Evolutionary conservation across 2,888 invertebrate genomes (phyloP), one percentile per base, ranked within the genome.

Genomic region (Hemicrepidius hirtus): DNA sequence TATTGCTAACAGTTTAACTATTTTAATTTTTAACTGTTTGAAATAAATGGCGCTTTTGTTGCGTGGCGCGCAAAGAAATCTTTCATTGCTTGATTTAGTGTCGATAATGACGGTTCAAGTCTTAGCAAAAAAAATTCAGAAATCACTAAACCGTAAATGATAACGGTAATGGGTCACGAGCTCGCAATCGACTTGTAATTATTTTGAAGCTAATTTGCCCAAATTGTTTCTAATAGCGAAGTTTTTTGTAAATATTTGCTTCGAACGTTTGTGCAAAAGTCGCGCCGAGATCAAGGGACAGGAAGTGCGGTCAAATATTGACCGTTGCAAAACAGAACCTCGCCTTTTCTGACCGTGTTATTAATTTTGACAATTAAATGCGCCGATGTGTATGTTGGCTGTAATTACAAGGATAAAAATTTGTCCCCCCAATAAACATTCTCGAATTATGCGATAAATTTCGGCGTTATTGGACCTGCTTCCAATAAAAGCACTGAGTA

Each of bases 121-220:
- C 24, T 16, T 20, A 44, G 40, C 35, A 57, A 66, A 65, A 32
- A 32, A 55, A 67, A 55, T 41, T 28, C 67, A 67, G 57, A 59
- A 67, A 57, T 67, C 67, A 57, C 67, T 67, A 67, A 67, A 67
- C 67, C 67, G 67, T 67, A 67, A 67, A 67, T 57, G 57, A 55
- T 67, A 67, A 67, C 67, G 67, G 67, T 67, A 67, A 67, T 67
- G 55, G 67, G 35, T 67, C 67, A 67, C 67, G 67, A 67, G 40
- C 57, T 28, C 24, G 21, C 46, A 18, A 57, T 55, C 40, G 1
- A 6, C 21, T 41, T 18, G 18, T 63, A 63, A 63, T 63, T 65
- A 65, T 28, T 50, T 53, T 12, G 20, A 13, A n/a, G 37, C 21
- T 55, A 53, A 65, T 65, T 41, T 41, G 55, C 12, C 24, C 37